These are phyloP conservation scores for Marasmarcha lunaedactyla DNA, from an alignment of 2,888 invertebrate species.

Conservation along the genomic window DNA sequence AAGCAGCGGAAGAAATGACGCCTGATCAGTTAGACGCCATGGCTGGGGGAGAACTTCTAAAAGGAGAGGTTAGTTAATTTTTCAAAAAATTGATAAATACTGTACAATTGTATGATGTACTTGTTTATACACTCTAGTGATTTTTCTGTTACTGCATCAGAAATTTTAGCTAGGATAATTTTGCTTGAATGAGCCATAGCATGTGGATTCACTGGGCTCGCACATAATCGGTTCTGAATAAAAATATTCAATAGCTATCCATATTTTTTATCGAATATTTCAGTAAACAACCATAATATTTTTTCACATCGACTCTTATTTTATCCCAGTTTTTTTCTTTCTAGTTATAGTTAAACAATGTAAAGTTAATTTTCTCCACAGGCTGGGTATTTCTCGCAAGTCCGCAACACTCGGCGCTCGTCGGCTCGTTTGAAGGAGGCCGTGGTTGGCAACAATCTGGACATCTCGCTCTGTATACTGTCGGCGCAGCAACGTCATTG, in stretches of 20 bases:
- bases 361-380: constrained; percentile 66
- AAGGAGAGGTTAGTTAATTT: constrained; percentile 81
- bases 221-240: too few species aligned
- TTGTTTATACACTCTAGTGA: too few species aligned
- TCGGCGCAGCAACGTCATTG: constrained; percentile 98
- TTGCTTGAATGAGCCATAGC: too few species aligned
- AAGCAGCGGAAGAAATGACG: constrained; percentile 96
- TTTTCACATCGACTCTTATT: too few species aligned
- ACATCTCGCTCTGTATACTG: constrained; percentile 91
- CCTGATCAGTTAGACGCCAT: constrained; percentile 96
- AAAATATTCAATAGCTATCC: too few species aligned
- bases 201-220: too few species aligned
- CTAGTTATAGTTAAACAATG: too few species aligned
- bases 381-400: constrained; percentile 98
- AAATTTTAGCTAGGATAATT: too few species aligned
- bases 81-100: constrained; percentile 3
- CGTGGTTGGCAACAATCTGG: constrained; percentile 91
- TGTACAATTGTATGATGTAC: constrained; percentile 3
- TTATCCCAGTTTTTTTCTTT: too few species aligned
- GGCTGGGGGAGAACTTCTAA: constrained; percentile 95
- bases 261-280: too few species aligned
- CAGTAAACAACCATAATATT: too few species aligned
- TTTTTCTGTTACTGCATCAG: too few species aligned
- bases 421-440: constrained; percentile 95
- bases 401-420: constrained; percentile 95